Evolutionary conservation across 2,113 vertebrate species (phyloP).

Genomic region (Micronisus gabar): DNA sequence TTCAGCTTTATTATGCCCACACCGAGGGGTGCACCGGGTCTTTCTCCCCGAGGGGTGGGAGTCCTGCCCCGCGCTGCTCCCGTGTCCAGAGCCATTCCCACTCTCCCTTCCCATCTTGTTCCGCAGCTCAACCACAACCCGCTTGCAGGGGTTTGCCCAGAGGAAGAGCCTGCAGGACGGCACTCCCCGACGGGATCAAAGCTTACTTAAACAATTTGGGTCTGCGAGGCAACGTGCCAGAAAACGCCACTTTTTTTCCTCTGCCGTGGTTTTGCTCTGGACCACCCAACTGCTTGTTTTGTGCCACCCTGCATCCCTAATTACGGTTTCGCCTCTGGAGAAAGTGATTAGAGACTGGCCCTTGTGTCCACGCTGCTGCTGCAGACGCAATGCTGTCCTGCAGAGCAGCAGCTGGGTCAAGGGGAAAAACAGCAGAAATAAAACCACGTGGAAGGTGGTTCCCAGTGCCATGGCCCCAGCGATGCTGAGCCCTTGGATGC

Average conservation of each 20-base stretch:
- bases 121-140: not conserved
- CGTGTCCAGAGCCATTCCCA: fast-evolving
- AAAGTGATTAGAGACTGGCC: not conserved
- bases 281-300: not conserved
- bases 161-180: not conserved
- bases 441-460: not conserved
- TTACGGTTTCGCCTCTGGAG: fast-evolving
- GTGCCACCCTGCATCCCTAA: not conserved
- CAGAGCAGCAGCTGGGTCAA: no score
- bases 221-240: not conserved
- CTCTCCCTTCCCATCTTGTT: not conserved
- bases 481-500: fast-evolving
- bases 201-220: not conserved
- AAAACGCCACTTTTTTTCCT: not conserved
- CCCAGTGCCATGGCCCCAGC: no score
- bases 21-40: not conserved
- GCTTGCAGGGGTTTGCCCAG: not conserved
- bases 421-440: not conserved
- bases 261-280: not conserved
- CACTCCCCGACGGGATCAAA: not conserved
- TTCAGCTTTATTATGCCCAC: not conserved
- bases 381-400: fast-evolving
- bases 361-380: not conserved
- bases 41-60: no score
- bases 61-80: not conserved